A percentile compares a stretch with the other conserved stretches of the same genome.
phyloP scores from a whole-genome alignment of 2,797 vertebrate species.

The Synanceia verrucosa region DNA sequence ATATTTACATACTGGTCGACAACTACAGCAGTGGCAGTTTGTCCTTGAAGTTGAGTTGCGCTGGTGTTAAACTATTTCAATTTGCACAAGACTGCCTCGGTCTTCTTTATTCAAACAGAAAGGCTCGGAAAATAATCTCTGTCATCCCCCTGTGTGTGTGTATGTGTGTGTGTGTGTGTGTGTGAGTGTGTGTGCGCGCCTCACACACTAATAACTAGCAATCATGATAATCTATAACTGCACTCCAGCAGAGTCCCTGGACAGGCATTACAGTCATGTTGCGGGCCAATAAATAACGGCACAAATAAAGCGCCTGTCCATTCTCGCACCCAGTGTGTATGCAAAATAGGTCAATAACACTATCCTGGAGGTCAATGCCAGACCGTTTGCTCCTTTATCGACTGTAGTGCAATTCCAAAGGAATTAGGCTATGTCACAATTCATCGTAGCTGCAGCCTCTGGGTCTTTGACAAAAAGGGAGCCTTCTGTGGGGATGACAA shows the following conservation, averaged over 20 bases:
- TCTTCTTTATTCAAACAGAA: slow-evolving; percentile 75
- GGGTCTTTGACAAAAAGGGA: slow-evolving; percentile 75
- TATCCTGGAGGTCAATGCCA: slow-evolving; percentile 82
- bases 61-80: slow-evolving; percentile 67
- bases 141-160: slow-evolving; percentile 21
- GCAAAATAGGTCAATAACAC: slow-evolving; percentile 86
- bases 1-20: slow-evolving; percentile 48
- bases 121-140: slow-evolving; percentile 63
- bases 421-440: slow-evolving; percentile 85
- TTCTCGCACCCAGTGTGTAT: slow-evolving; percentile 83
- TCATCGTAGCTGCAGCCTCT: slow-evolving; percentile 75
- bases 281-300: slow-evolving; percentile 82
- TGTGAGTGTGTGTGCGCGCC: neutral
- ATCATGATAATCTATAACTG: slow-evolving; percentile 87
- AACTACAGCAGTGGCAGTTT: slow-evolving; percentile 25
- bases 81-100: slow-evolving; percentile 72
- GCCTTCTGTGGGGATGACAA: slow-evolving; percentile 81
- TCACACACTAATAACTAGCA: slow-evolving; percentile 77
- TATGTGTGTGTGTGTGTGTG: neutral
- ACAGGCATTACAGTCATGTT: slow-evolving; percentile 83
- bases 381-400: slow-evolving; percentile 80
- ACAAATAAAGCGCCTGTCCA: slow-evolving; percentile 85
- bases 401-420: slow-evolving; percentile 80
- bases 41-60: slow-evolving; percentile 67
- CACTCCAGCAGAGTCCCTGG: slow-evolving; percentile 84